Base-by-base conservation (phyloP, 2,797 vertebrate species). In the Gymnoscopelus microlampas region DNA sequence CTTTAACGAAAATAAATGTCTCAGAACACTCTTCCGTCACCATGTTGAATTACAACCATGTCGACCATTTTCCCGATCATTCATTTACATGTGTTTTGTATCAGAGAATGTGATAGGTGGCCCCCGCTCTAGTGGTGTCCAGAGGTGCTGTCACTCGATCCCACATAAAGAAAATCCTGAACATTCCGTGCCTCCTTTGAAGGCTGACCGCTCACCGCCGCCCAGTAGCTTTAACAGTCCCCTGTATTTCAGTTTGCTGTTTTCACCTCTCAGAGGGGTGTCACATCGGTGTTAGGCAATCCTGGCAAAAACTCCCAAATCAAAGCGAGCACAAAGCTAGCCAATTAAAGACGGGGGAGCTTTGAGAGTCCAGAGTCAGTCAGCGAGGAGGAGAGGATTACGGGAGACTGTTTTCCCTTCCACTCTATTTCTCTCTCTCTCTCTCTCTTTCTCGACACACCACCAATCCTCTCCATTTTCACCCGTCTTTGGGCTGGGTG, bases 351-450 rank as follows among this genome's bases (percentile, higher is more conserved):
- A 84, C 76, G 70, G 50, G 24, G 48, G 59, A 66, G 66, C 58
- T 74, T 78, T 76, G 81, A 77, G 78, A 66, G 73, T 15, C 35
- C 53, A 73, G 71, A 68, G 59, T 69, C 74, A 70, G 84, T 50
- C 59, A 70, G 48, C 66, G 68, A 66, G 80, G 66, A 81, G 70
- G 65, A 81, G 80, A 70, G 83, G 83, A 90, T 89, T 91, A 89
- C 59, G 68, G 69, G 48, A 63, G 66, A 68, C 48, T 48, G 23
- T 76, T 83, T 77, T 79, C 61, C 63, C 53, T 44, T 39, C 14
- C 39, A n/a, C n/a, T 61, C 51, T 24, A 29, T 71, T 84, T 54
- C 67, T 76, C 64, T 71, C 53, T 39, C 0, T 56, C 64, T 69
- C 67, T 70, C 76, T 44, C 39, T 44, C 39, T 35, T 35, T 35